Percentiles rank a stretch among this genome's conserved stretches.
Conservation (phyloP, 2,797 vertebrate genomes). For the Merluccius polli region DNA sequence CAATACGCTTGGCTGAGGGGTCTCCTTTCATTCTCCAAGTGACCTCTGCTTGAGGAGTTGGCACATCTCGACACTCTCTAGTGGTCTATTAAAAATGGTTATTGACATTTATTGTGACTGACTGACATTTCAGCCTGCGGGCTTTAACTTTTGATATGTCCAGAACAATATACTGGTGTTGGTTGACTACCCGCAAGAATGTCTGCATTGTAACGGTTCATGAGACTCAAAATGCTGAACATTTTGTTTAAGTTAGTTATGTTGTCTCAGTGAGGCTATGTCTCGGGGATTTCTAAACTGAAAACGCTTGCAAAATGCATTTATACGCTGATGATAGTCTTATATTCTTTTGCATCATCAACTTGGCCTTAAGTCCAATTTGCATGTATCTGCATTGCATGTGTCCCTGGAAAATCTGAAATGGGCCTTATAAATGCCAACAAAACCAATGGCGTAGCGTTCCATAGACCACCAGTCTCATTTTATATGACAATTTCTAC, state of each 20-base stretch:
- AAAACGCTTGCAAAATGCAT: background rate
- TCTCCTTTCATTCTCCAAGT: background rate
- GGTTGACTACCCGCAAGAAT: background rate
- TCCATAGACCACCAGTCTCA: background rate
- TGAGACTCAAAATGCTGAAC: background rate
- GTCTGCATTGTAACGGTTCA: background rate
- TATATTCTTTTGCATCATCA: background rate
- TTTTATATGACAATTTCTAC: background rate
- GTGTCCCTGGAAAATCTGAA: background rate
- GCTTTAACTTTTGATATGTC: background rate
- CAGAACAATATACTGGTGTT: background rate
- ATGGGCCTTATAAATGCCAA: background rate
- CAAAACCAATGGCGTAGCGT: background rate
- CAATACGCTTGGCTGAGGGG: background rate
- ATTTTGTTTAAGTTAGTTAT: background rate
- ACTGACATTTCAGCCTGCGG: background rate
- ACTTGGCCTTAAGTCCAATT: background rate
- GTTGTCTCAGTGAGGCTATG: background rate
- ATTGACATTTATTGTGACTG: conserved; percentile 4
- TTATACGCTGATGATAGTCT: background rate
- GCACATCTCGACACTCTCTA: background rate
- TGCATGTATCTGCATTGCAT: background rate
- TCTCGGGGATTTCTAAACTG: background rate
- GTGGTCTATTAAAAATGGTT: conserved; percentile 2
- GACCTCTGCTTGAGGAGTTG: background rate